Evolutionary conservation across 2,888 invertebrate genomes (phyloP), one percentile per base, ranked within the genome.

Genomic region (Sclerodermus sp.): DNA sequence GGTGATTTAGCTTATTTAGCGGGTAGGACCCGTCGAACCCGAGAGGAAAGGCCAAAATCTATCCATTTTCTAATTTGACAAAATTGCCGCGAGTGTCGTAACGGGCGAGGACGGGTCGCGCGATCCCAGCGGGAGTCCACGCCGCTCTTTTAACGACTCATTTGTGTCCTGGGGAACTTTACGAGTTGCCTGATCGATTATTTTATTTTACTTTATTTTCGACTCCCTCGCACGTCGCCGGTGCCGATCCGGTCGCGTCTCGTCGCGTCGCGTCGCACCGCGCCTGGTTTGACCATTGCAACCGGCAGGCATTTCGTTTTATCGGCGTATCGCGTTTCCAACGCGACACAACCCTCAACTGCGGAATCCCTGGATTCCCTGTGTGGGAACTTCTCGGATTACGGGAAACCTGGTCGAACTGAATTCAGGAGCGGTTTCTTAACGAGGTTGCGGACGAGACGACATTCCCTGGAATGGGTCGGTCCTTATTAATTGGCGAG

Each of bases 121-220:
- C 60, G 54, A 62, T 46, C 59, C 43, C 67, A 67, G 68, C 64
- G 55, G 69, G 67, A 58, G 57, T 62, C 62, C 68, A 46, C 53
- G 66, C 58, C 60, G 58, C 62, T 51, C 67, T 68, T 68, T 71
- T 71, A 71, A 71, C 70, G 71, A 70, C 68, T 71, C 70, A 71
- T 71, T 71, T 71, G 70, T 63, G 71, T 70, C 70, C 44, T 49
- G 47, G 47, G 34, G 52, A 36, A 34, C 62, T 72, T 72, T 72
- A 71, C 62, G 70, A 63, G 57, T 56, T 57, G 56, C 30, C 68
- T 70, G 71, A 71, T 71, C 71, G 66, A 71, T 71, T 66, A 71
- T 71, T 71, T 71, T 62, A 70, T 70, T 71, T 67, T 60, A 67
- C 58, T 68, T 67, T 65, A 62, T 64, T 59, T 49, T 50, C 51